These are phyloP conservation scores for Pachycephus smyrnensis DNA, from an alignment of 2,888 invertebrate species.

Conservation along the genomic window DNA sequence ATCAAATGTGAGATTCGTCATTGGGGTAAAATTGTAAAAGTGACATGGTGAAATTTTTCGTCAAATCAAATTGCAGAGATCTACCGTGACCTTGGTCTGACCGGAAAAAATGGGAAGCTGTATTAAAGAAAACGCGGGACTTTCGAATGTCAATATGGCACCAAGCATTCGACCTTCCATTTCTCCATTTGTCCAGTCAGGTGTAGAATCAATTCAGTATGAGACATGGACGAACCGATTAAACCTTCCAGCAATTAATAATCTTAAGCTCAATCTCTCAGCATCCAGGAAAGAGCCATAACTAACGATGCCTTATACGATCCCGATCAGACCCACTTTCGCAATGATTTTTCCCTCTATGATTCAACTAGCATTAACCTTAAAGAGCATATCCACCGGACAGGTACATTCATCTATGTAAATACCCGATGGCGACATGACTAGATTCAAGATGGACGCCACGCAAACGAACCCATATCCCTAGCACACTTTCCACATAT, in stretches of 20 bases:
- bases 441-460: conserved; percentile 19
- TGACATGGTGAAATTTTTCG: neutral
- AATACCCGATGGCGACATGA: conserved; percentile 38
- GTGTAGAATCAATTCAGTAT: neutral
- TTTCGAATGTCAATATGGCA: neutral
- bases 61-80: neutral
- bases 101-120: no score
- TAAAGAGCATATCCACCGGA: conserved; percentile 12
- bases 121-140: neutral
- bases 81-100: no score
- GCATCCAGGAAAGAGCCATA: conserved; percentile 5
- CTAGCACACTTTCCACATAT: conserved; percentile 45
- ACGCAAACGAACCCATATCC: conserved; percentile 11
- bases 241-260: neutral
- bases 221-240: neutral
- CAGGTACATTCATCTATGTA: conserved; percentile 47
- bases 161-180: neutral
- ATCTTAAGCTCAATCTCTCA: neutral
- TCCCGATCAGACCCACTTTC: conserved; percentile 35
- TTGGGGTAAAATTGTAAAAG: neutral
- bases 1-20: no score
- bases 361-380: conserved; percentile 27
- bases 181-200: neutral
- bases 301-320: conserved; percentile 8
- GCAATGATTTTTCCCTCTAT: conserved; percentile 32